Base-by-base conservation (phyloP, 2,888 invertebrate genomes). In the Villa cingulata region DNA sequence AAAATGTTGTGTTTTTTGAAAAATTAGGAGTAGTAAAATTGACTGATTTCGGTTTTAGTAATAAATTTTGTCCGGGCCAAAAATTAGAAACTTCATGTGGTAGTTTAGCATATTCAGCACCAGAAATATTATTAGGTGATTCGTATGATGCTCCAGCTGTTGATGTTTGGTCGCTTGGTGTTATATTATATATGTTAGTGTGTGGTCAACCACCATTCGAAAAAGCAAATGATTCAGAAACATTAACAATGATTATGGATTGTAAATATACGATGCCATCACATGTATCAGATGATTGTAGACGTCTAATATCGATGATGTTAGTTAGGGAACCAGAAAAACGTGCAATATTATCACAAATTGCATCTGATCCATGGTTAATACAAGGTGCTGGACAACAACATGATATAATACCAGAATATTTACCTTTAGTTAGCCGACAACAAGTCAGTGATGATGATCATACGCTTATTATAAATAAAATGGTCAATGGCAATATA, bases 1-100 rank as follows among this genome's bases (percentile, higher is more conserved):
- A 98, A 72, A 98, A 99, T 75, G 97, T 98, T 50, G 95, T 99
- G 43, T 97, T 97, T 73, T 98, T 98, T 70, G 92, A 96, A 71
- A 91, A 94, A 72, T 74, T 90, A 59, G 94, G 94, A 49, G 81
- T 92, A 66, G 97, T 98, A 32, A 99, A 98, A 74, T 76, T 98
- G 64, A 98, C 98, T 52, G 98, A 99, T 72, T 98, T 98, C 74
- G 98, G 95, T 56, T 85, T 81, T 66, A 96, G 96, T 72, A 98
- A 99, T 74, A 83, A 86, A 70, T 89, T 89, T 70, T 89, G 85
- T 63, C 96, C 96, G 19, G 97, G 96, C 43, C 90, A 92, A 70
- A 94, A 95, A 66, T 70, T 97, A 62, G 92, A 94, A 69, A 99
- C 98, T 19, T 95, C 94, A 34, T 98, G 98, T 72, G 98, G 98